Conservation (phyloP, 2,797 vertebrate species). For the Chelonia mydas region DNA sequence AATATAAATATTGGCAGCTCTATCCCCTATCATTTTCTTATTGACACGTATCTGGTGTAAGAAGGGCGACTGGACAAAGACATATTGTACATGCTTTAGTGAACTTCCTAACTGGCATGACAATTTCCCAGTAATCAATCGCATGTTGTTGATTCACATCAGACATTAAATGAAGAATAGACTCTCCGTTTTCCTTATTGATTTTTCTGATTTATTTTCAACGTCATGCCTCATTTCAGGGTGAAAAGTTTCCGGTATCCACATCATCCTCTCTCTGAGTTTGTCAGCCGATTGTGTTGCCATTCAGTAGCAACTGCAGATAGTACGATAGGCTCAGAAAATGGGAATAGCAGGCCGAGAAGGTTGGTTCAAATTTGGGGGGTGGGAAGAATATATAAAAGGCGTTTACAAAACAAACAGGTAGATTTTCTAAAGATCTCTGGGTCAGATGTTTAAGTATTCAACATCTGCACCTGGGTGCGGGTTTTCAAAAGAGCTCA, state of each 20-base stretch:
- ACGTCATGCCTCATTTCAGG: constrained; percentile 22
- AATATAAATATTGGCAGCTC: constrained; percentile 50
- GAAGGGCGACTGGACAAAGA: constrained; percentile 7
- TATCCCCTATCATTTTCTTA: constrained; percentile 38
- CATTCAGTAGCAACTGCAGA: constrained; percentile 3
- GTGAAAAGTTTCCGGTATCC: constrained; percentile 26
- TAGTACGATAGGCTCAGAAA: neutral
- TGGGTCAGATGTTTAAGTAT: neutral
- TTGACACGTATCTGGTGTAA: constrained; percentile 16
- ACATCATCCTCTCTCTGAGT: neutral
- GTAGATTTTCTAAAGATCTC: neutral
- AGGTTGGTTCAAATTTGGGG: neutral
- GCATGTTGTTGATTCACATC: neutral
- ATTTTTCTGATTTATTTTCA: constrained; percentile 62
- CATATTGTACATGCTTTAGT: neutral
- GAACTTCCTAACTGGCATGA: constrained; percentile 20
- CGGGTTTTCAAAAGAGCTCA: neutral
- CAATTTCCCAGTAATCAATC: constrained; percentile 37
- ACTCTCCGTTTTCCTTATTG: constrained; percentile 28
- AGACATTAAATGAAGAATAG: constrained; percentile 6
- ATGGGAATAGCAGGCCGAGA: neutral
- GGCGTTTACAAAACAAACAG: neutral
- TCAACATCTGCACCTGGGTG: neutral
- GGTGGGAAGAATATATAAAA: neutral
- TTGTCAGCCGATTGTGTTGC: constrained; percentile 36